Conservation (phyloP, 2,888 invertebrate species). For the Agriopis leucophaearia region DNA sequence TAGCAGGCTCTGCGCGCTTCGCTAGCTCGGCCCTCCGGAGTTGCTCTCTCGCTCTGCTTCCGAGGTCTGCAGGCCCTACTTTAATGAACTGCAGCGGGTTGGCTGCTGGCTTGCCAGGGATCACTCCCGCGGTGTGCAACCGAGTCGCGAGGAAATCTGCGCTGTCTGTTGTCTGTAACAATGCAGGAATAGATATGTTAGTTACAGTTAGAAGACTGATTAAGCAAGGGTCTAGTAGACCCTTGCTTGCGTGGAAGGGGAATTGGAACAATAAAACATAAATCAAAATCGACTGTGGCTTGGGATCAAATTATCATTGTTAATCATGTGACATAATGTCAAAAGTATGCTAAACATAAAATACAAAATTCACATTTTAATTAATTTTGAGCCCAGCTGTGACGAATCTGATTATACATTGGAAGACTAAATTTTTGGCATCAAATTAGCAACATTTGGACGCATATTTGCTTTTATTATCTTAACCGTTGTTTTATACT, state of each 20-base stretch:
- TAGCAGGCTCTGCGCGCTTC: conserved; percentile 92
- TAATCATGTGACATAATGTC: not conserved
- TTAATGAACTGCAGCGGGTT: conserved; percentile 96
- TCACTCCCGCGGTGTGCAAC: conserved; percentile 87
- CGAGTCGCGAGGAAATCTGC: conserved; percentile 83
- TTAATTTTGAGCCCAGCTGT: not conserved
- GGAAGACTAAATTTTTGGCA: not conserved
- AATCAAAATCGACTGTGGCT: not conserved
- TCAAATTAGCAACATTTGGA: not conserved
- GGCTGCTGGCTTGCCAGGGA: conserved; percentile 93
- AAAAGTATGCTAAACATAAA: not conserved
- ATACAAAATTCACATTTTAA: not conserved
- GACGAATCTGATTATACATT: not conserved
- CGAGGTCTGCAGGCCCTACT: conserved; percentile 95
- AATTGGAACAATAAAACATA: not conserved
- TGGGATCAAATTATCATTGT: no score
- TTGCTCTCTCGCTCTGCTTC: conserved; percentile 94
- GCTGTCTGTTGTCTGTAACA: conserved; percentile 78
- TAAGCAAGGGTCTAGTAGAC: no score
- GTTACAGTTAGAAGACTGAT: not conserved
- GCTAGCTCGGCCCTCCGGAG: conserved; percentile 94
- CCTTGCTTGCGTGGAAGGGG: no score
- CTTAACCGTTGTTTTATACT: conserved; percentile 29
- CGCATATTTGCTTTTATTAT: conserved; percentile 15
- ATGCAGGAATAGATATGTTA: not conserved